A percentile compares a stretch with the other conserved stretches of the same genome.
Conservation (phyloP, 2,797 vertebrate species). For the Hydrolagus colliei region DNA sequence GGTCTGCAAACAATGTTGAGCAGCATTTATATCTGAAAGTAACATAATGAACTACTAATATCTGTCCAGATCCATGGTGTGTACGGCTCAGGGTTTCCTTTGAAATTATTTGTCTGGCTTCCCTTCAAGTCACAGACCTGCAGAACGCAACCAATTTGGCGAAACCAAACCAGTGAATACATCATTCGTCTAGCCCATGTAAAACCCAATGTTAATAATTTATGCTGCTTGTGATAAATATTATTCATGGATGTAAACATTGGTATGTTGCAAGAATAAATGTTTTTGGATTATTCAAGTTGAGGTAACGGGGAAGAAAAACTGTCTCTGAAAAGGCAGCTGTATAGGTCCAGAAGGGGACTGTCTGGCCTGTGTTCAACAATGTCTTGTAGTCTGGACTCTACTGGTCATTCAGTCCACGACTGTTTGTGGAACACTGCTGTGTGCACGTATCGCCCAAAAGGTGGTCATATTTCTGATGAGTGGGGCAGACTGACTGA, state of each 20-base stretch:
- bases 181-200: not conserved
- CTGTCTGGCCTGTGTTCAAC: not conserved
- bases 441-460: no score
- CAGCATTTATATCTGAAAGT: not conserved
- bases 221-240: not conserved
- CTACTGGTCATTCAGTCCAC: no score
- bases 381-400: no score
- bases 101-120: not conserved
- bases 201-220: no score
- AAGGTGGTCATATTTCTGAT: no score
- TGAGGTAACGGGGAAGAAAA: not conserved
- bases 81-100: not conserved
- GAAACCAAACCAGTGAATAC: not conserved
- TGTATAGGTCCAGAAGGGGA: not conserved
- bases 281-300: not conserved
- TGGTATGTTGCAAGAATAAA: not conserved
- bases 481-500: no score
- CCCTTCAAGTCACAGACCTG: not conserved
- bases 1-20: not conserved
- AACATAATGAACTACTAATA: not conserved
- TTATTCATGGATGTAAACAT: slow-evolving; percentile 1
- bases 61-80: not conserved
- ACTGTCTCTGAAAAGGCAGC: no score
- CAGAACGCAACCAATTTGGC: not conserved
- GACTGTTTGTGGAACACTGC: no score